A percentile compares a stretch with the other conserved stretches of the same genome.
Evolutionary conservation across 2,113 vertebrate species (phyloP).

Genomic region (Paradisaea rubra): DNA sequence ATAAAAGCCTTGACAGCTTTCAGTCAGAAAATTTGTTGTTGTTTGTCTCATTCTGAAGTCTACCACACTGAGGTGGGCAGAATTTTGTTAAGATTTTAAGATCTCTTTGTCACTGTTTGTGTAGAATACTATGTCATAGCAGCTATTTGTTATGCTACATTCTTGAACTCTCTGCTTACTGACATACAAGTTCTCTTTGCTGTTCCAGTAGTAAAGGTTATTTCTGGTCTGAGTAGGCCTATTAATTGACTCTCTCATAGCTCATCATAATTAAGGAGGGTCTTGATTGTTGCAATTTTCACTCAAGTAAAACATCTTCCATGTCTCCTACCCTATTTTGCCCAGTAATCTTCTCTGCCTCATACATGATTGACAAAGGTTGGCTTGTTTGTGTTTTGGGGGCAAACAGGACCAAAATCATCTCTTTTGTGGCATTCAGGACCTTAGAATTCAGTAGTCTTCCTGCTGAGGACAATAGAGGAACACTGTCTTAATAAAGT

Average conservation of each 20-base stretch:
- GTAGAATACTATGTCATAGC: background rate
- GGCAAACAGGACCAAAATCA: background rate
- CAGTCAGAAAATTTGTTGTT: background rate
- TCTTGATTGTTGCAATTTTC: background rate
- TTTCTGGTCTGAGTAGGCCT: background rate
- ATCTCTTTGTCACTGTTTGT: background rate
- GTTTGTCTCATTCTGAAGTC: background rate
- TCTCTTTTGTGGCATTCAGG: background rate
- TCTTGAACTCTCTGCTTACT: background rate
- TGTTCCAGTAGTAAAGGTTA: background rate
- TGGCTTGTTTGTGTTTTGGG: background rate
- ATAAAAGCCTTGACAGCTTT: background rate
- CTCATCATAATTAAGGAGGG: background rate
- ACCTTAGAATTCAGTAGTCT: background rate
- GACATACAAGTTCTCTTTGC: background rate
- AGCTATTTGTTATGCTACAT: background rate
- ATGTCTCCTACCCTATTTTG: background rate
- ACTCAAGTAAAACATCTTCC: background rate
- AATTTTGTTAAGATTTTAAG: background rate
- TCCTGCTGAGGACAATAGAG: background rate
- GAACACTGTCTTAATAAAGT: background rate
- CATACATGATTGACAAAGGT: background rate
- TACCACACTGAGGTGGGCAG: background rate
- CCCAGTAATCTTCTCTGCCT: background rate
- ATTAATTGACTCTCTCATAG: background rate